Evolutionary conservation across 2,113 vertebrate species (phyloP).

Genomic region (Platysteira castanea): DNA sequence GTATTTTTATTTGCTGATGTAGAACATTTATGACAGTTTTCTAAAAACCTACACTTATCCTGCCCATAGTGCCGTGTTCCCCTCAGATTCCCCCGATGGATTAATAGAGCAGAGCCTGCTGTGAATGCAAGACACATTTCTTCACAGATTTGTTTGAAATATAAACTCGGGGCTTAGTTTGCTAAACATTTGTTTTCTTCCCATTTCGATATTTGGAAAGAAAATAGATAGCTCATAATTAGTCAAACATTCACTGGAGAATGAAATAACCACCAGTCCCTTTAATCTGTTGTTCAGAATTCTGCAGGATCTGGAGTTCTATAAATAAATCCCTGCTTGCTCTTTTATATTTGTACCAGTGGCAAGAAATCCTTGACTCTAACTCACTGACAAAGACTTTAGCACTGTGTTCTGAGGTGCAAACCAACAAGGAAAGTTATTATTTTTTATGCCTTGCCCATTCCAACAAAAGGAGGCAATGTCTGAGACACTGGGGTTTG

Average conservation of each 20-base stretch:
- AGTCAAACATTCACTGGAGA: conserved; percentile 36
- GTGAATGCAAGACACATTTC: neutral
- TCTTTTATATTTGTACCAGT: conserved; percentile 13
- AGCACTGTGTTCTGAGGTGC: neutral
- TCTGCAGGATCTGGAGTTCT: conserved; percentile 58
- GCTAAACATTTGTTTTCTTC: conserved; percentile 34
- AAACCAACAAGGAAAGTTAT: neutral
- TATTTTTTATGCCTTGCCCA: conserved; percentile 2
- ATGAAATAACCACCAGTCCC: conserved; percentile 57
- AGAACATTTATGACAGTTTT: neutral
- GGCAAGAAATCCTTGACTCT: neutral
- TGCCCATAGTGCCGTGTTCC: neutral
- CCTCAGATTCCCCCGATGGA: neutral
- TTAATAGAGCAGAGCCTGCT: neutral
- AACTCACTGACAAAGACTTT: neutral
- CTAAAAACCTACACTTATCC: neutral
- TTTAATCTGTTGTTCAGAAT: conserved; percentile 63
- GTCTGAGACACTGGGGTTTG: conserved; percentile 9
- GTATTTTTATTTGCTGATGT: neutral
- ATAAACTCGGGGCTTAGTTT: neutral
- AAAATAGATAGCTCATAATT: conserved; percentile 54
- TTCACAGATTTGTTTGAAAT: neutral
- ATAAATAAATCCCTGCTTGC: conserved; percentile 44
- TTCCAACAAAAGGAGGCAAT: conserved; percentile 31
- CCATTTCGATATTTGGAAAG: conserved; percentile 18